A percentile compares a stretch with the other conserved stretches of the same genome.
Evolutionary conservation across 2,797 vertebrate species (phyloP).

Genomic region (Zalophus californianus): DNA sequence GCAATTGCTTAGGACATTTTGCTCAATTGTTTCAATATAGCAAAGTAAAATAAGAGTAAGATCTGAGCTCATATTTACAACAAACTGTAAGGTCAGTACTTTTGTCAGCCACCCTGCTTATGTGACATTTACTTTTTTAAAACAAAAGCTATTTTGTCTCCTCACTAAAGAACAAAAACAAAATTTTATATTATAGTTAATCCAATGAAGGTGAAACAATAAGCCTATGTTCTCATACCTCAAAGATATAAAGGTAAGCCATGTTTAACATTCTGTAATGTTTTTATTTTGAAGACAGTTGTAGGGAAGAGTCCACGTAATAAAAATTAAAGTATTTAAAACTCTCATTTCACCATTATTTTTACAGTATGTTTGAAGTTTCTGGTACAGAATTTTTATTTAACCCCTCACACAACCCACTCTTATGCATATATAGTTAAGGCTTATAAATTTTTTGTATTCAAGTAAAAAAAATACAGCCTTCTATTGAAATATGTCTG

Average conservation of each 20-base stretch:
- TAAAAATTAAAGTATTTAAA: conserved; percentile 41
- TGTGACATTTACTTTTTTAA: neutral
- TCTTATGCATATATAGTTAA: neutral
- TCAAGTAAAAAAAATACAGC: conserved; percentile 33
- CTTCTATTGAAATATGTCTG: neutral
- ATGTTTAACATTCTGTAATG: conserved; percentile 4
- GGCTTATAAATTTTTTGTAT: neutral
- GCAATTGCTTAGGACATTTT: conserved; percentile 20
- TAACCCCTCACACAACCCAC: neutral
- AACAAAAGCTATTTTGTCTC: conserved; percentile 38
- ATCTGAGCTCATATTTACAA: neutral
- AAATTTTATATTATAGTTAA: neutral
- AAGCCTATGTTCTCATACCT: conserved; percentile 24
- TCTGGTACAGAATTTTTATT: conserved; percentile 11
- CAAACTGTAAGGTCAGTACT: neutral
- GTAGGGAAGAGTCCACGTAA: neutral
- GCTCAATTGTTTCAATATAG: neutral
- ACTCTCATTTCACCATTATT: conserved; percentile 20
- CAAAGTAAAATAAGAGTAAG: conserved; percentile 43
- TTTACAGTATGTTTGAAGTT: conserved; percentile 28
- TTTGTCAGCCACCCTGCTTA: neutral
- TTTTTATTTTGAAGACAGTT: conserved; percentile 67
- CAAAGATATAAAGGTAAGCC: neutral
- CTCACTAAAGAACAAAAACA: conserved; percentile 13
- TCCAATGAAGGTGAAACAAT: neutral